Evolutionary conservation across 2,113 vertebrate genomes (phyloP), one percentile per base, ranked within the genome.

Genomic region (Toxotes jaculatrix): DNA sequence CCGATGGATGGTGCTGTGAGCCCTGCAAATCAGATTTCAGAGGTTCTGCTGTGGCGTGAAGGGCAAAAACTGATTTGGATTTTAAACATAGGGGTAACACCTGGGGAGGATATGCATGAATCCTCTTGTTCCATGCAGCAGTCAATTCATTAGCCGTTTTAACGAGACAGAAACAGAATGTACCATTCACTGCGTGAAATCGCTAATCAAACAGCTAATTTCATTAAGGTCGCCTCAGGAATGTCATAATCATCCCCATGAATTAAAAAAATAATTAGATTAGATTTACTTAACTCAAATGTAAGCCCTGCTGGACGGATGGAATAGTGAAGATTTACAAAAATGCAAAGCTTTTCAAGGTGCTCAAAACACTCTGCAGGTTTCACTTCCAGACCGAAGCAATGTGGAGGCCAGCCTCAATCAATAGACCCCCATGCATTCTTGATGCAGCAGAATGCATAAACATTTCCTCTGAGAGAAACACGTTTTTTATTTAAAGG

Each of bases 161-260:
- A 86, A 86, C 47, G 4, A 84, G 87, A 83, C 76, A 86, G 77
- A 84, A 80, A 85, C 72, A 76, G 57, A 86, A 77, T 71, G 19
- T 71, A 69, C 75, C 73, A 73, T 51, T 31, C 77, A 8, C 80
- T 27, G 80, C 70, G 45, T 86, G 87, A 84, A 89, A 86, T 83
- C 74, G 63, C 78, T 69, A 68, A 87, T 90, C 85, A 92, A 81
- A 90, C 83, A 65, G 57, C 62, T 88, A 84, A 91, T 90, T 89
- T 89, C 71, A 90, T 89, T 85, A 90, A 70, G 65, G 69, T 87
- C 0, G 73, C 86, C 81, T 73, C 76, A 88, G 83, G 87, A 93
- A 91, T 60, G 56, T 87, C 86, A 66, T 81, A 64, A 89, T 90
- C 60, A 79, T 81, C 70, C 73, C 67, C 4, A 51, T 32, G 65